Conservation (phyloP, 2,888 invertebrate genomes). For the Andrena dorsata region DNA sequence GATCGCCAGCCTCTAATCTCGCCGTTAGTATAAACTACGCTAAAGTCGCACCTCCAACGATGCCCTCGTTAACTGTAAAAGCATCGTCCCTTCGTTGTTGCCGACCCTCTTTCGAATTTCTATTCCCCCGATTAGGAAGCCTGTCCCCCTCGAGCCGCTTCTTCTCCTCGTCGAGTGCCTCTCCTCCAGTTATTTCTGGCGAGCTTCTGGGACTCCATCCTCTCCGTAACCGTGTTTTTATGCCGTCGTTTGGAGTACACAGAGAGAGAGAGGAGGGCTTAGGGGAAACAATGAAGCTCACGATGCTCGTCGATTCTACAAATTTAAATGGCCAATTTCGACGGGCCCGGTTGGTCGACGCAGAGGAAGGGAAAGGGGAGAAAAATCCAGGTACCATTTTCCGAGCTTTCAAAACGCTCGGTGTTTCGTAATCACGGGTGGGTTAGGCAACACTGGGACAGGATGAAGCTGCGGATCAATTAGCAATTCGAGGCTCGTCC, state of each 20-base stretch:
- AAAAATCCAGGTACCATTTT: background rate
- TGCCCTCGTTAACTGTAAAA: slow-evolving; percentile 60
- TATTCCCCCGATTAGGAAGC: slow-evolving; percentile 56
- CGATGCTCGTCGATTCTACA: slow-evolving; percentile 1
- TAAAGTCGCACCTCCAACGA: slow-evolving; percentile 54
- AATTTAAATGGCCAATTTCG: slow-evolving; percentile 7
- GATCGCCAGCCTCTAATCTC: slow-evolving; percentile 57
- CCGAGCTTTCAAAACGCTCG: no score
- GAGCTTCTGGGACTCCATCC: background rate
- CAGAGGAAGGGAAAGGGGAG: background rate
- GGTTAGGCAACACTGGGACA: no score
- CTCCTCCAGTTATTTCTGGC: slow-evolving; percentile 5
- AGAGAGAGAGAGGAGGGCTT: background rate
- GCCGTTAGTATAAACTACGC: slow-evolving; percentile 60
- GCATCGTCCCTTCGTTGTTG: slow-evolving; percentile 35
- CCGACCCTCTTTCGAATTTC: slow-evolving; percentile 58
- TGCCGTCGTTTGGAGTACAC: background rate
- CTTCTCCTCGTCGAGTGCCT: slow-evolving; percentile 8
- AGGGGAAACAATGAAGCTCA: slow-evolving; percentile 13
- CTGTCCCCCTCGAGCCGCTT: slow-evolving; percentile 22
- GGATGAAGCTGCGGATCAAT: background rate
- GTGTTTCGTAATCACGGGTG: no score
- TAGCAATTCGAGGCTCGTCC: background rate
- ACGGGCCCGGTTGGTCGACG: background rate
- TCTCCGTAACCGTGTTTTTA: background rate